Evolutionary conservation across 2,113 vertebrate genomes (phyloP), one percentile per base, ranked within the genome.

Genomic region (Prinia subflava): DNA sequence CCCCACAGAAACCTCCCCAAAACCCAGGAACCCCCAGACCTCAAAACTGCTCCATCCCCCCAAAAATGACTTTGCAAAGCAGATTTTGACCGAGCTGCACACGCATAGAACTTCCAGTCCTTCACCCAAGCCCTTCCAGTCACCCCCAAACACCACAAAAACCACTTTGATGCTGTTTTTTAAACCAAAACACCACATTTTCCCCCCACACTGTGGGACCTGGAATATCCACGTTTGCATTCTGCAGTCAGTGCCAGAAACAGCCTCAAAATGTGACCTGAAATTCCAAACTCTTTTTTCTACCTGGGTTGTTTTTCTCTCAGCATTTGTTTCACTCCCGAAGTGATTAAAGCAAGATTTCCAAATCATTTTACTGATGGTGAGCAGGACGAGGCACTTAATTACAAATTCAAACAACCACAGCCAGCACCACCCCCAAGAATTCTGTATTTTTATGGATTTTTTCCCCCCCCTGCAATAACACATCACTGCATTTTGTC

Each of bases 91-190:
- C 30, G 15, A 14, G 5, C 14, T n/a, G 71, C 46, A 13, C 2
- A 37, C 0, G 3, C n/a, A 3, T 27, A 27, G 60, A 67, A 13
- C 16, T 42, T 2, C 10, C 28, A 11, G 17, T 15, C 4, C 62
- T 42, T 14, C 57, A 2, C 1, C 17, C 59, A 1, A 18, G 0
- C 46, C 78, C 67, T 55, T 8, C 55, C 73, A 31, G 3, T 81
- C 75, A 24, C 11, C 9, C 59, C n/a, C n/a, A 21, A 56, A 57
- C 30, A 25, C 12, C 82, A 88, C 49, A 35, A 76, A 65, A 90
- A 2, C 15, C 52, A 50, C 62, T 21, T 5, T 2, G 35, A 69
- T 12, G 44, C 15, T 30, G 12, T 0, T 81, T 27, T 10, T 22
- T 55, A 2, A 21, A 37, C 44, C 41, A 53, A 24, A 63, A 84